A percentile compares a stretch with the other conserved stretches of the same genome.
Conservation (phyloP, 2,113 vertebrate species). For the Sturnira hondurensis region DNA sequence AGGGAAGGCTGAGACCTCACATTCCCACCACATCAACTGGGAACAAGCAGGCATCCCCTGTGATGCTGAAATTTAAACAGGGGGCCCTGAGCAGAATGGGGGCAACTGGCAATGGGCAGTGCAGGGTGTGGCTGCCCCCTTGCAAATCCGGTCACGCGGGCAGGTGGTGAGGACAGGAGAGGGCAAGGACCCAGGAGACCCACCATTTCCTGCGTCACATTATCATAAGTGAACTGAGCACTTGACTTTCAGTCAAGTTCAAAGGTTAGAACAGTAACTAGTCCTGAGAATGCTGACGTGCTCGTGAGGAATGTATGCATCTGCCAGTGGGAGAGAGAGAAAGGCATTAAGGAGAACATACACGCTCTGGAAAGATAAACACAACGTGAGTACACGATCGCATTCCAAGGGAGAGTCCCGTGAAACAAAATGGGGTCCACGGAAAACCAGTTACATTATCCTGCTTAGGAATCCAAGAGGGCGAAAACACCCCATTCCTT, state of each 20-base stretch:
- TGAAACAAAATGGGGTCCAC: constrained; percentile 1
- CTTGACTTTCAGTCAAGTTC: constrained; percentile 47
- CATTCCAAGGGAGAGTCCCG: constrained; percentile 39
- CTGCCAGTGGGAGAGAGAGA: constrained; percentile 54
- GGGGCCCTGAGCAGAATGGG: not conserved
- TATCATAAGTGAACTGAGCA: not conserved
- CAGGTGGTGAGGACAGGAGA: too few species aligned
- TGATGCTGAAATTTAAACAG: not conserved
- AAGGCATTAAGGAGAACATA: constrained; percentile 55
- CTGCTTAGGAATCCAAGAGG: constrained; percentile 54
- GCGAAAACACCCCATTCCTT: not conserved
- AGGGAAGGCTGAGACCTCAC: too few species aligned
- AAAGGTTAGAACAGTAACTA: not conserved
- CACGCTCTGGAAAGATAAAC: constrained; percentile 35
- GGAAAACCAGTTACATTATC: constrained; percentile 37
- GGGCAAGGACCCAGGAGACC: too few species aligned
- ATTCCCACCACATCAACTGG: not conserved
- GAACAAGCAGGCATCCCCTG: constrained; percentile 19
- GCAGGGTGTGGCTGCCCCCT: too few species aligned
- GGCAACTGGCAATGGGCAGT: not conserved
- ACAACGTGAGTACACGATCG: not conserved
- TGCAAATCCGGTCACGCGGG: too few species aligned
- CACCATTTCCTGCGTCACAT: not conserved
- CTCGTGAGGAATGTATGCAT: not conserved
- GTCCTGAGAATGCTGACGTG: not conserved